Evolutionary conservation across 2,113 vertebrate species (phyloP).

Genomic region (Paracanthobrama guichenoti): DNA sequence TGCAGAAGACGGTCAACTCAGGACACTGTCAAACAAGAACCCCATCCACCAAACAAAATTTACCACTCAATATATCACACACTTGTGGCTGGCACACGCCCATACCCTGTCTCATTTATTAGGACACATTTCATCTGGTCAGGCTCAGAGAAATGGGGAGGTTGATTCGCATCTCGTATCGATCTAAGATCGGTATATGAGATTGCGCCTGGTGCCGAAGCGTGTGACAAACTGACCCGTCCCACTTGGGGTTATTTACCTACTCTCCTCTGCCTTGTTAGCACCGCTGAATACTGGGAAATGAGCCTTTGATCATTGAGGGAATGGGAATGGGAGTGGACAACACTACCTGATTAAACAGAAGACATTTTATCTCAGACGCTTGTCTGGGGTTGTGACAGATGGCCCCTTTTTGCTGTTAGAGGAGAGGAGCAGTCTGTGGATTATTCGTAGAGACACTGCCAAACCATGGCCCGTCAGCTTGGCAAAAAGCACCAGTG

Average conservation of each 20-base stretch:
- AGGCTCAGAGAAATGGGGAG: conserved; percentile 24
- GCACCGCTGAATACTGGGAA: conserved; percentile 26
- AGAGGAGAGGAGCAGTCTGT: conserved; percentile 15
- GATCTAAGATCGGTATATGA: conserved; percentile 36
- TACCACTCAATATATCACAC: conserved; percentile 25
- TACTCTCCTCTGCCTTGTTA: conserved; percentile 39
- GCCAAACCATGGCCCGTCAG: conserved; percentile 59
- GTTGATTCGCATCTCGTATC: conserved; percentile 48
- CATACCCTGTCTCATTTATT: conserved; percentile 48
- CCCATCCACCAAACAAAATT: conserved; percentile 37
- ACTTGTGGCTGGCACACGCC: conserved; percentile 12
- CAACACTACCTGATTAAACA: conserved; percentile 53
- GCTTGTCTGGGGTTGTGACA: conserved; percentile 66
- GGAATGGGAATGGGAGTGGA: not conserved
- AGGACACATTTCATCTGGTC: conserved; percentile 42
- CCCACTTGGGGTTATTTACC: conserved; percentile 46
- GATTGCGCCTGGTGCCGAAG: conserved; percentile 35
- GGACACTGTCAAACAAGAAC: not conserved
- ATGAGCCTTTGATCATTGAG: conserved; percentile 41
- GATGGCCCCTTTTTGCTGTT: conserved; percentile 68
- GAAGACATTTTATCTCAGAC: conserved; percentile 61
- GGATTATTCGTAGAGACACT: conserved; percentile 53
- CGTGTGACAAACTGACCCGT: conserved; percentile 35
- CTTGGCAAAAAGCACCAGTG: conserved; percentile 63
- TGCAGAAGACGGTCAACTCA: conserved; percentile 7